These are phyloP conservation scores for Phaethornis superciliosus DNA, from an alignment of 2,113 vertebrate species.

Conservation along the genomic window DNA sequence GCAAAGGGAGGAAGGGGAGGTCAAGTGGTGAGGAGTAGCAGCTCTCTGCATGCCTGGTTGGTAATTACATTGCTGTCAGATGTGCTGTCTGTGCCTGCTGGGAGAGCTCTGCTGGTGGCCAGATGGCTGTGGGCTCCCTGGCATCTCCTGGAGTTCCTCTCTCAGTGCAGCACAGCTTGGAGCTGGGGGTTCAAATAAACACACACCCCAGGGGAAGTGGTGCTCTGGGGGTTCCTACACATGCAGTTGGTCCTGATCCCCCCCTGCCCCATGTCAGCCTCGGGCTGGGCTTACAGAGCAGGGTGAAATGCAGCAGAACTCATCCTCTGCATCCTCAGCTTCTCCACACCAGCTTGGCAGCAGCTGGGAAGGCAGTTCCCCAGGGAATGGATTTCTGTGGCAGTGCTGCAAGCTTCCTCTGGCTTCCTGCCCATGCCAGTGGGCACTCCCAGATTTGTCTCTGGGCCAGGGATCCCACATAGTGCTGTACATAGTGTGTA, in stretches of 20 bases:
- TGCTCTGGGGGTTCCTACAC: fast-evolving
- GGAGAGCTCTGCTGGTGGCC: background rate
- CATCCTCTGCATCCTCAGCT: background rate
- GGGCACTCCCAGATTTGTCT: background rate
- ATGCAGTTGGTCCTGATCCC: fast-evolving
- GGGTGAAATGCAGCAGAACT: background rate
- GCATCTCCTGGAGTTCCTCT: background rate
- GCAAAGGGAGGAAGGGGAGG: background rate
- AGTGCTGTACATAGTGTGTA: background rate
- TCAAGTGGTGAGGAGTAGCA: background rate
- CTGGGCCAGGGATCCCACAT: background rate
- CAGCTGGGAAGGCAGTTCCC: background rate
- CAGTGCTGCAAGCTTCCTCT: background rate
- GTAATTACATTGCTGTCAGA: background rate
- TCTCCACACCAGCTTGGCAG: background rate
- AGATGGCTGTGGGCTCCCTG: background rate
- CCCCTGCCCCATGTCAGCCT: fast-evolving
- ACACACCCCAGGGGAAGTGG: fast-evolving
- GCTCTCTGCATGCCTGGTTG: background rate
- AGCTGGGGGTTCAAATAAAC: background rate
- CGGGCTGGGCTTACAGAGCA: fast-evolving
- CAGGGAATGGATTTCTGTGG: background rate
- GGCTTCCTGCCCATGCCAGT: fast-evolving
- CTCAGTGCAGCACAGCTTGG: background rate
- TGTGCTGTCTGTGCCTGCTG: background rate